Evolutionary conservation across 2,888 invertebrate species (phyloP), one percentile per base, ranked within the genome.

Genomic region (Himalopsyche kuldschensis): DNA sequence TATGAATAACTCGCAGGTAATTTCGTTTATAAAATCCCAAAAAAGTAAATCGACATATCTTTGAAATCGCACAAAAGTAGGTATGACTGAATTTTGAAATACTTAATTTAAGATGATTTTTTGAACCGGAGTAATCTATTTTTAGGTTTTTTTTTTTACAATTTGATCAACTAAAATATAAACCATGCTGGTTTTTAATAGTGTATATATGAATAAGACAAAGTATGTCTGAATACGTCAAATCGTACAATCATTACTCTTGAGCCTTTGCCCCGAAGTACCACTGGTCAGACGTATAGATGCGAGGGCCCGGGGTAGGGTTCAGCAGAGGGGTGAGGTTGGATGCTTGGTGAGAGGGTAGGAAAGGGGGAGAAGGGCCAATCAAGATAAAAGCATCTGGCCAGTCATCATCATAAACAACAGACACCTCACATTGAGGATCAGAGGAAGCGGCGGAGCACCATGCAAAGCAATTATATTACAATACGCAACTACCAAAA

Each of bases 371-470:
- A 81, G 78, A 32, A 41, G 46, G 78, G 79, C 82, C 84, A 84
- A 84, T 84, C 84, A 69, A 84, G 84, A 84, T 84, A 84, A 84
- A 84, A 84, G 84, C 84, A 69, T 77, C 80, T 82, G 69, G 82
- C 80, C 75, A 76, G 75, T 82, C 76, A 80, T 84, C 82, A 82
- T 84, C 84, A 80, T 84, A 84, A 84, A 84, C 82, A 79, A 82
- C 82, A 75, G 75, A 79, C 76, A 35, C 76, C 76, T 32, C 31
- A 27, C 31, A 27, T n/a, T 75, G 76, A 35, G 20, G 35, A 35
- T 75, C 76, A 75, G 31, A 75, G 20, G 32, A 32, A 75, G 76
- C 76, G 31, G 31, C 27, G 20, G 76, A 24, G 31, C 8, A 31
- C 76, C 31, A n/a, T 24, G 20, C 24, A 55, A 20, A 20, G 20